Evolutionary conservation across 1,140 invertebrate genomes (phyloP).

Genomic region (Atopsyche davidsoni): DNA sequence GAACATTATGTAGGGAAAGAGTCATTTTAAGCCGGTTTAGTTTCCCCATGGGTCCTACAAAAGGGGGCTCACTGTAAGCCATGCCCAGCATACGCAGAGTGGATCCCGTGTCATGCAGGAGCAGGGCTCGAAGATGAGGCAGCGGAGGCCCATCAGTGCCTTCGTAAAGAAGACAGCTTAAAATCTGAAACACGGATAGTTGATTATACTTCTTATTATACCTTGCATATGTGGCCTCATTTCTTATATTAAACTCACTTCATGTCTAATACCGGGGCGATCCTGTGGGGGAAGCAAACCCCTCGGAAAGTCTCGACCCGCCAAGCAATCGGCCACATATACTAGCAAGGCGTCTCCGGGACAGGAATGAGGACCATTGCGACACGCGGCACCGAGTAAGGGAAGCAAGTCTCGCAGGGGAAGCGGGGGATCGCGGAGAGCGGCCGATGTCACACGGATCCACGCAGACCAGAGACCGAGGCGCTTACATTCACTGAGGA

Average conservation of each 20-base stretch:
- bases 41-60: slow-evolving; percentile 44
- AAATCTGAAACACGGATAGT: slow-evolving; percentile 16
- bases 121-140: slow-evolving; percentile 37
- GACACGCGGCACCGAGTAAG: slow-evolving; percentile 30
- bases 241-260: slow-evolving; percentile 53
- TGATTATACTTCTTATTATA: no score
- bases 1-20: slow-evolving; percentile 35
- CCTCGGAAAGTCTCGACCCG: slow-evolving; percentile 82
- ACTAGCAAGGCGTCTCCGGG: slow-evolving; percentile 86
- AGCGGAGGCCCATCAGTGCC: slow-evolving; percentile 13
- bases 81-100: slow-evolving; percentile 42
- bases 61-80: slow-evolving; percentile 41
- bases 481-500: slow-evolving; percentile 23
- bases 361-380: slow-evolving; percentile 28
- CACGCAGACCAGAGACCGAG: slow-evolving; percentile 25
- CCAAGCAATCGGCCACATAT: slow-evolving; percentile 89
- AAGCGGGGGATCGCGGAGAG: slow-evolving; percentile 20
- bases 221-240: no score
- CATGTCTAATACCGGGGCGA: slow-evolving; percentile 66
- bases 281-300: slow-evolving; percentile 73
- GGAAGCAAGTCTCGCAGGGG: slow-evolving; percentile 34
- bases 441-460: slow-evolving; percentile 24
- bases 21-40: slow-evolving; percentile 43
- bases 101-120: slow-evolving; percentile 39
- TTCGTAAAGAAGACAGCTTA: slow-evolving; percentile 28